Base-by-base conservation (phyloP, 2,888 invertebrate species). In the Seira musarum region DNA sequence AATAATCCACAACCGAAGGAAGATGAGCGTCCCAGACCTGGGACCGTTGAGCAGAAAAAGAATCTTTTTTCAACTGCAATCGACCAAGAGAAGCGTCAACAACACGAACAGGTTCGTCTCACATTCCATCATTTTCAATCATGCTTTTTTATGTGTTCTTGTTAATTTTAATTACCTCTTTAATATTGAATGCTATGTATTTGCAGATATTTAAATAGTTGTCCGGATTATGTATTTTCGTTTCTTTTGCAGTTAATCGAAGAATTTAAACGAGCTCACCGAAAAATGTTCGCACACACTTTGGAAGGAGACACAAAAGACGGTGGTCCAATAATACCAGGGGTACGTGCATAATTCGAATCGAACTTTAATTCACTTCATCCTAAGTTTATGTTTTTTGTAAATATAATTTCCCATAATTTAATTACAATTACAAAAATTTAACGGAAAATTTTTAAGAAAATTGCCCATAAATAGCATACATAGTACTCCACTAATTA, bases 201-300 rank as follows among this genome's bases (percentile, higher is more conserved):
- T n/a, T n/a, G n/a, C n/a, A n/a, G n/a, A n/a, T n/a, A 13, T 15
- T 46, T 15, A 46, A 15, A 46, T 67, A 40, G 5, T 40, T n/a
- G n/a, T n/a, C n/a, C n/a, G n/a, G n/a, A n/a, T n/a, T 25, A 24
- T 10, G 21, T 35, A 17, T 17, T 35, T 63, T 19, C 24, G 66
- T 70, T 67, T n/a, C 65, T 63, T 19, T 77, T 83, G 19, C 84
- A 88, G 88, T 89, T 96, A 83, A 96, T 96, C 94, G 94, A 96
- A 89, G 96, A 96, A 89, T 96, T 96, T 88, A 95, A 94, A 88
- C 93, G 93, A 87, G 95, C 95, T 3, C 96, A 96, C 89, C 92
- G 93, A 87, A 94, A 94, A 90, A 96, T 96, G 96, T 96, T 96
- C 88, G 86, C 88, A 6, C 84, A 85, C 25, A 81, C 83, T 19